Percentiles rank a stretch among this genome's conserved stretches.
These are phyloP conservation scores for Heliconius congener DNA, from an alignment of 1,140 invertebrate species.

Conservation along the genomic window DNA sequence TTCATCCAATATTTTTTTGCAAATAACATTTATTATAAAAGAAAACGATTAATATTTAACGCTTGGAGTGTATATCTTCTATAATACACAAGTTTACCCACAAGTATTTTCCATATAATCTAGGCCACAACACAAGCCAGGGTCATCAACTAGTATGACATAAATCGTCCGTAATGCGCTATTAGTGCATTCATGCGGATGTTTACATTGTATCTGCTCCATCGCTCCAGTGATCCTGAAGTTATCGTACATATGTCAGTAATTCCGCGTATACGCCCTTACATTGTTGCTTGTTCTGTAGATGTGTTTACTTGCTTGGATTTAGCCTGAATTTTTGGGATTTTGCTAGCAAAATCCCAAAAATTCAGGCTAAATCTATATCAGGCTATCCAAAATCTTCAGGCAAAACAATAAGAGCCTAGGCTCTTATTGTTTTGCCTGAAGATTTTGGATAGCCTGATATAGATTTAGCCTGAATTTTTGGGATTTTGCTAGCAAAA, in stretches of 20 bases:
- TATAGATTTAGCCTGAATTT: no score
- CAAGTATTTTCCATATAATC: not conserved
- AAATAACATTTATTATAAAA: no score
- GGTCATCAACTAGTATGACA: not conserved
- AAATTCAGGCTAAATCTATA: no score
- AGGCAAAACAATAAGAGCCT: no score
- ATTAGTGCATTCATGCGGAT: slow-evolving; percentile 28
- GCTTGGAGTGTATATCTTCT: not conserved
- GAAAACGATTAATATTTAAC: no score
- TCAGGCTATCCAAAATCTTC: no score
- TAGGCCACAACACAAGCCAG: not conserved
- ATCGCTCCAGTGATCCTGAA: slow-evolving; percentile 20
- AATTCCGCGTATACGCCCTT: not conserved
- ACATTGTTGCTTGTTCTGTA: not conserved
- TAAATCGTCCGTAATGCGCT: slow-evolving; percentile 28
- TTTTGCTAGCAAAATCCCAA: no score
- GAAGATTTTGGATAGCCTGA: no score
- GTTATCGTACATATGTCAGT: slow-evolving; percentile 12
- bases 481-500: no score
- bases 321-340: not conserved
- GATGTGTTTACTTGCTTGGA: not conserved
- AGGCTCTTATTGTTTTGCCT: no score
- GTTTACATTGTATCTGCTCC: slow-evolving; percentile 30
- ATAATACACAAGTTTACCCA: not conserved
- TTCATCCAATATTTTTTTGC: no score